Conservation (phyloP, 2,888 invertebrate genomes). For the Habroteleia sp. region DNA sequence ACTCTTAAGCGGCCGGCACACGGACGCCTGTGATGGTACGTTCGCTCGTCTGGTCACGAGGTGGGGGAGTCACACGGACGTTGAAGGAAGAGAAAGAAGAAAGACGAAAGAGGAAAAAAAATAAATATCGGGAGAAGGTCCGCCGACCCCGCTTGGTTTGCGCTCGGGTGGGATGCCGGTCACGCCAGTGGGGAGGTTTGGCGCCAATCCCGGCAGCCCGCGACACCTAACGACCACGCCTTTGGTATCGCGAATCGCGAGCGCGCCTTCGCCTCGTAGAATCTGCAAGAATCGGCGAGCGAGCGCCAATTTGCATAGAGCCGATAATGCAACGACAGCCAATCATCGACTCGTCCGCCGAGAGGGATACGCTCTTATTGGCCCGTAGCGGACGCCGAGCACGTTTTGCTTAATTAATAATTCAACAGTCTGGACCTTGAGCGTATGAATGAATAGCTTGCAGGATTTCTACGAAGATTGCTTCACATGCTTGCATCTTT, state of each 20-base stretch:
- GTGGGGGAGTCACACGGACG: slow-evolving; percentile 77
- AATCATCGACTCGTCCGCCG: slow-evolving; percentile 56
- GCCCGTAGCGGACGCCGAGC: slow-evolving; percentile 4
- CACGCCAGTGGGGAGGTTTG: slow-evolving; percentile 78
- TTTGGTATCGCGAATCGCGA: slow-evolving; percentile 73
- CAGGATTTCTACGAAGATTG: slow-evolving; percentile 1
- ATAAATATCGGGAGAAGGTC: slow-evolving; percentile 64
- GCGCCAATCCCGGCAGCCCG: slow-evolving; percentile 79
- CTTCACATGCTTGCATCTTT: background rate
- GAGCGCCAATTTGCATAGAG: slow-evolving; percentile 63
- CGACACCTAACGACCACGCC: slow-evolving; percentile 74
- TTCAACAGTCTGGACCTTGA: slow-evolving; percentile 47
- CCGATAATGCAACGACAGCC: slow-evolving; percentile 64
- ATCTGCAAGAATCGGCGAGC: slow-evolving; percentile 64
- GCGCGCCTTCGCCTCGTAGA: slow-evolving; percentile 65
- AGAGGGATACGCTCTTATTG: slow-evolving; percentile 33
- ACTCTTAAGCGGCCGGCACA: slow-evolving; percentile 76
- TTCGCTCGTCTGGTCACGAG: slow-evolving; percentile 68
- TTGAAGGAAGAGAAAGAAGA: slow-evolving; percentile 62
- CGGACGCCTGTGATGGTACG: slow-evolving; percentile 71
- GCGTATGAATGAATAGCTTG: slow-evolving; percentile 39
- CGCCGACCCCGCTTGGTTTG: slow-evolving; percentile 76
- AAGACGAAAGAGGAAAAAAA: slow-evolving; percentile 60
- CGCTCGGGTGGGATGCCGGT: slow-evolving; percentile 73
- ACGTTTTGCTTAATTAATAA: slow-evolving; percentile 54